Base-by-base conservation (phyloP, 64 coral and sea anemone genomes). In the Actinia equina region DNA sequence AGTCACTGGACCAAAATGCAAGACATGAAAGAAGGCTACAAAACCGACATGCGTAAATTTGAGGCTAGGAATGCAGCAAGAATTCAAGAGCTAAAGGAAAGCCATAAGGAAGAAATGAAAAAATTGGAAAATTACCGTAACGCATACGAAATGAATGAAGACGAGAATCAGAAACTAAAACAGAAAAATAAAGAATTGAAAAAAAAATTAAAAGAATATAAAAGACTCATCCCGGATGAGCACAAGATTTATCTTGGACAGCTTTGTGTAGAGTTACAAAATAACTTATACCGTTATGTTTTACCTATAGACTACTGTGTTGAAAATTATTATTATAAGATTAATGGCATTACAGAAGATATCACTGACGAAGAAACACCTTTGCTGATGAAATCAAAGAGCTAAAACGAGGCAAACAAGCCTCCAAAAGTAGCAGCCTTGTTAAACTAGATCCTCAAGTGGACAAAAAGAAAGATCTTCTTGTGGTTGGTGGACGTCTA, bases 391-490 rank as follows among this genome's bases (percentile, higher is more conserved):
- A 61, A 86, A 6, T 86, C 14, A 69, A 17, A 26, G 69, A 37
- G n/a, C 22, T 65, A 74, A 30, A 74, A 56, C 44, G 14, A n/a
- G 71, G 71, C 5, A 55, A 45, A 44, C 84, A 43, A 86, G 44
- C 26, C 3, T 2, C 17, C 2, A 42, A 58, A 10, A 59, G 5
- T 13, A 87, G 86, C 27, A 16, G 67, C 26, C 77, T 87, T n/a
- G 69, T 77, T 55, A 85, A 85, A 45, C 43, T 90, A 49, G 81
- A 84, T 22, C 83, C 82, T 59, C 46, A 74, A 8, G 11, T 85
- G 1, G 54, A 85, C 14, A 11, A 90, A 37, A 23, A 53, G 9
- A 84, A 83, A 12, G 20, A 76, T 27, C 44, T 87, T 0, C 11
- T 77, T 0, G 44, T 44, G 14, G 82, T 85, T 58, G 89, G 89